These are phyloP conservation scores for Peromyscus leucopus DNA, from an alignment of 2,113 vertebrate genomes.

Conservation along the genomic window DNA sequence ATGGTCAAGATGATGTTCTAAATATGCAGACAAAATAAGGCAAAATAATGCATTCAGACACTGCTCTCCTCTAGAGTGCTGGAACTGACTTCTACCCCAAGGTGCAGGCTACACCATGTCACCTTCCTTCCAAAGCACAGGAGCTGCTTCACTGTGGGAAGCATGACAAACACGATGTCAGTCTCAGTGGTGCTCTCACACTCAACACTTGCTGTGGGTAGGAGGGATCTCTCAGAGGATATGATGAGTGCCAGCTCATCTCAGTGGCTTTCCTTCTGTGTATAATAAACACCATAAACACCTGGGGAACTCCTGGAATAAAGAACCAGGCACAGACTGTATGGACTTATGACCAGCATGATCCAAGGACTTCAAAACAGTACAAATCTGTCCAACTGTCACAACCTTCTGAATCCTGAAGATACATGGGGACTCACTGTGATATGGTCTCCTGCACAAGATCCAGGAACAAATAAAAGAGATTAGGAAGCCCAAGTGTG, in stretches of 20 bases:
- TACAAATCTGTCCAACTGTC: background rate
- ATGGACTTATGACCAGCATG: background rate
- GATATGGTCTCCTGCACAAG: rapidly evolving
- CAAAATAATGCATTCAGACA: background rate
- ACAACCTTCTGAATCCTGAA: background rate
- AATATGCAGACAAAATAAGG: background rate
- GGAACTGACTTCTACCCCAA: background rate
- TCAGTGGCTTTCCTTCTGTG: background rate
- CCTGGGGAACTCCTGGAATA: background rate
- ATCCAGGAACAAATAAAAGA: background rate
- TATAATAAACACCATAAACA: background rate
- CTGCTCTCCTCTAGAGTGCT: no score
- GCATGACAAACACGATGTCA: rapidly evolving
- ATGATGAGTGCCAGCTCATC: background rate
- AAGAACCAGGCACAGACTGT: background rate
- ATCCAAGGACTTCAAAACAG: background rate
- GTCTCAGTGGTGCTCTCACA: background rate
- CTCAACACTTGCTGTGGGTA: no score
- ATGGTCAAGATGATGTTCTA: background rate
- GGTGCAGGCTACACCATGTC: background rate
- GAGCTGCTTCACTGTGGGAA: background rate
- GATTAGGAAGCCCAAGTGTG: background rate
- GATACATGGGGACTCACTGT: background rate
- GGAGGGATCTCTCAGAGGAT: background rate
- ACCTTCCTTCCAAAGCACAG: background rate